phyloP scores from a whole-genome alignment of 2,797 vertebrate genomes.

The Pangasius krempfi region DNA sequence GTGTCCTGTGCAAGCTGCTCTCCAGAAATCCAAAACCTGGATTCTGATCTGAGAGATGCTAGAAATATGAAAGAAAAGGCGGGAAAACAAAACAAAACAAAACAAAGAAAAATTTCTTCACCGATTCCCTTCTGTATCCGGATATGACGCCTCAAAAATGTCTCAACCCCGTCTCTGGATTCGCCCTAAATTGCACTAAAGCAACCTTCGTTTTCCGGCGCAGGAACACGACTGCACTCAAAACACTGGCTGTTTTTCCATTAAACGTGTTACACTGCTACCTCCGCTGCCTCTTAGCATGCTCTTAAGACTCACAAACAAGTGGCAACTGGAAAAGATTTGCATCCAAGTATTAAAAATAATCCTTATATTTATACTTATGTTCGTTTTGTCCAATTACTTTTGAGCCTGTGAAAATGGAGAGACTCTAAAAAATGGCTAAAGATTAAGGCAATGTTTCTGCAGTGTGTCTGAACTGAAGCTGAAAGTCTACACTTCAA shows the following conservation, averaged over 20 bases:
- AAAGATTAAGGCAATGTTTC: not conserved
- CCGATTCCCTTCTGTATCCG: too few species aligned
- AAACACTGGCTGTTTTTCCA: not conserved
- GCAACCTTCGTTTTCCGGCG: too few species aligned
- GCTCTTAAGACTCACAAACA: not conserved
- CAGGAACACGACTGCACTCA: not conserved
- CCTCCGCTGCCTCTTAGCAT: not conserved
- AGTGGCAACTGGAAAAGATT: not conserved
- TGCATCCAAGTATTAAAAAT: not conserved
- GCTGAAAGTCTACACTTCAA: too few species aligned
- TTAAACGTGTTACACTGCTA: not conserved
- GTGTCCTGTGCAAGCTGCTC: slow-evolving; percentile 41
- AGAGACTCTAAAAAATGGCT: too few species aligned
- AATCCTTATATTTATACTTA: too few species aligned
- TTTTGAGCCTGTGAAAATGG: not conserved
- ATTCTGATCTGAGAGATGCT: not conserved
- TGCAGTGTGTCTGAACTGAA: too few species aligned
- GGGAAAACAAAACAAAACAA: too few species aligned
- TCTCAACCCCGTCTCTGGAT: not conserved
- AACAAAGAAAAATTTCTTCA: too few species aligned
- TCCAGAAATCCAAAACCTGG: not conserved
- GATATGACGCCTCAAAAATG: not conserved
- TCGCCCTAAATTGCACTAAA: not conserved
- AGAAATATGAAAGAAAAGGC: not conserved
- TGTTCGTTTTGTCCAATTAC: not conserved